Base-by-base conservation (phyloP, 2,888 invertebrate species). In the Heteropelma amictum region DNA sequence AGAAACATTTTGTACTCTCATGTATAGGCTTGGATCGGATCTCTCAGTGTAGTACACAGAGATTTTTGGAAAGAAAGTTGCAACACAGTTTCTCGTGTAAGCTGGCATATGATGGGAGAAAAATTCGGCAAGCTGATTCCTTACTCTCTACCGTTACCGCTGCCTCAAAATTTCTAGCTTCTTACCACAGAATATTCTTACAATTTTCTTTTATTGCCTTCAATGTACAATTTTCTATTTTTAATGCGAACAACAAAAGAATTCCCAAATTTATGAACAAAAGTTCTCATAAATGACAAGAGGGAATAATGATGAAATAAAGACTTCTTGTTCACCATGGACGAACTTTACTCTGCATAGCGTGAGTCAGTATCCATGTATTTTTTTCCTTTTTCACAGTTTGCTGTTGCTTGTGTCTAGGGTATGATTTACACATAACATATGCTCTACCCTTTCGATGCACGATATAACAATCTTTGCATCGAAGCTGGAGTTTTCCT, bases 391-490 rank as follows among this genome's bases (percentile, higher is more conserved):
- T 92, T 70, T 93, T 91, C 70, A 92, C 91, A 91, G 93, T 93
- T 12, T 93, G 89, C 92, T 94, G 94, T 89, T 96, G 96, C 85
- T 97, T 97, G 85, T 97, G 97, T 35, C 96, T 92, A 19, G 93
- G 94, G 84, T 93, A 93, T 26, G 93, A 93, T 65, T 93, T 93
- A 81, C 97, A 97, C 79, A 95, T 92, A 42, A 95, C 93, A 87
- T 93, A 94, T 80, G 92, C 85, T 71, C 95, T 91, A 79, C 94
- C 92, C 81, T 95, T 91, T 67, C 94, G 90, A 45, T 91, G 90
- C 8, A 95, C 93, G 83, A 94, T 91, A 82, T 93, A 95, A 85
- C 97, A 97, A 82, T 94, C 93, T 87, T 93, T 94, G 85, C 97
- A 97, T 40, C 97, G 92, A 64, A 93, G 91, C 69, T 91, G 91